These are phyloP conservation scores for Acanthaster planci DNA, from an alignment of 35 echinoderm and acorn worm genomes.

Conservation along the genomic window DNA sequence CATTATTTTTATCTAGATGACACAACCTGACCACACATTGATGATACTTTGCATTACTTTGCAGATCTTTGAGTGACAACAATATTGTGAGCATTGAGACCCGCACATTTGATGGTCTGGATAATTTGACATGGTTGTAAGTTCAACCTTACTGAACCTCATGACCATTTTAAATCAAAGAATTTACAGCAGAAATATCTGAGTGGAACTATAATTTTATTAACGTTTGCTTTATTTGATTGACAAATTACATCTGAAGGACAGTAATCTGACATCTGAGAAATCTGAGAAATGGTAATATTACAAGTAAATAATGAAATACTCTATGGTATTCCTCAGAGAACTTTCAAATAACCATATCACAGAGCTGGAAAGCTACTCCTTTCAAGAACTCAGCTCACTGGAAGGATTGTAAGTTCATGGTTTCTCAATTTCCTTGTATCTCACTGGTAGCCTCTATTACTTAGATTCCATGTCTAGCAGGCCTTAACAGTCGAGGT, in stretches of 20 bases:
- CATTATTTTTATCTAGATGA: too few relatives aligned
- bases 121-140: constrained; percentile 38
- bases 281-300: background rate
- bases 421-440: background rate
- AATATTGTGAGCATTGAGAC: constrained; percentile 15
- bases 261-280: background rate
- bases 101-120: constrained; percentile 25
- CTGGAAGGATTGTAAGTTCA: constrained; percentile 28
- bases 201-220: background rate
- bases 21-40: background rate
- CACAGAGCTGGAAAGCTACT: background rate
- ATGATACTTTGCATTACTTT: background rate
- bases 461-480: background rate
- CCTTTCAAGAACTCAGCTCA: background rate
- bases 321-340: background rate
- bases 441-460: background rate
- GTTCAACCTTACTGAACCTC: background rate
- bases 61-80: constrained; percentile 18
- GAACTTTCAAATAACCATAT: constrained; percentile 11
- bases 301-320: background rate
- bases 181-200: background rate
- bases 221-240: background rate
- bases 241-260: too few relatives aligned
- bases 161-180: background rate
- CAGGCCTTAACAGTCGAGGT: background rate